Evolutionary conservation across 1,140 invertebrate genomes (phyloP).

Genomic region (Heliconius hermathena): DNA sequence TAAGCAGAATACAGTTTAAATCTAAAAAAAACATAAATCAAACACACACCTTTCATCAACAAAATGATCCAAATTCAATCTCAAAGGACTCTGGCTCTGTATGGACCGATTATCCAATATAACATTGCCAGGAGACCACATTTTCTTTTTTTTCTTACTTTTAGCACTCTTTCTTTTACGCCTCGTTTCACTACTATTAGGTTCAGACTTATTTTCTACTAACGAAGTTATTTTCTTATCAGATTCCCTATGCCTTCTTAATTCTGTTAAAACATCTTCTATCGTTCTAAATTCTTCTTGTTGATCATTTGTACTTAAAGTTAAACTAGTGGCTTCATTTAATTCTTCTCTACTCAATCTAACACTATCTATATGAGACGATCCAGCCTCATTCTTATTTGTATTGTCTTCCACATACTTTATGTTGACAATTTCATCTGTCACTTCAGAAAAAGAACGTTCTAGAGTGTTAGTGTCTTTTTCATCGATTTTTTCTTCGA

Average conservation of each 20-base stretch:
- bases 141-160: conserved; percentile 65
- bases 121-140: conserved; percentile 74
- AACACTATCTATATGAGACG: conserved; percentile 63
- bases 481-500: conserved; percentile 50
- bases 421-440: conserved; percentile 68
- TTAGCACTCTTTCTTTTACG: conserved; percentile 57
- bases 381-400: conserved; percentile 71
- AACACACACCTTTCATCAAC: conserved; percentile 73
- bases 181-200: conserved; percentile 51
- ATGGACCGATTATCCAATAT: conserved; percentile 66
- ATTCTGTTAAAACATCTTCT: conserved; percentile 63
- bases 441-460: conserved; percentile 67
- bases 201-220: conserved; percentile 52
- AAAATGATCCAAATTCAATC: conserved; percentile 77
- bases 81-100: conserved; percentile 64
- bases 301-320: conserved; percentile 48
- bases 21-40: too few relatives aligned
- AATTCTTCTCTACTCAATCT: conserved; percentile 58
- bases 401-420: conserved; percentile 62
- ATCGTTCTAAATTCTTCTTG: conserved; percentile 61
- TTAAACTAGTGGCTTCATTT: conserved; percentile 43
- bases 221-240: conserved; percentile 56
- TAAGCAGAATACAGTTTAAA: too few relatives aligned
- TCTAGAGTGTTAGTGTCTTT: conserved; percentile 62
- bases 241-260: conserved; percentile 58